Conservation (phyloP, 2,113 vertebrate species). For the Gasterosteus nipponicus region DNA sequence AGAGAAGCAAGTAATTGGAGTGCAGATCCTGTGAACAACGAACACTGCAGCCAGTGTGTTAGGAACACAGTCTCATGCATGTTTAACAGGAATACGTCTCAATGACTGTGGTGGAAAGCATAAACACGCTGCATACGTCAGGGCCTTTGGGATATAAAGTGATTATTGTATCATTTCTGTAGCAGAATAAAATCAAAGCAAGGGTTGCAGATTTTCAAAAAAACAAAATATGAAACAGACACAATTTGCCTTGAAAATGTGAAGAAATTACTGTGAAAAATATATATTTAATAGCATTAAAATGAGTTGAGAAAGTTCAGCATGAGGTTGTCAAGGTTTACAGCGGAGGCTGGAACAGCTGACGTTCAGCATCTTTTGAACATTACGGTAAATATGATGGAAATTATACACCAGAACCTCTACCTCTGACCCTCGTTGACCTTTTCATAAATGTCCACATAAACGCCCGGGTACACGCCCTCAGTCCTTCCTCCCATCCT, state of each 20-base stretch:
- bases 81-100: background rate
- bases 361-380: background rate
- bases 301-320: background rate
- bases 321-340: background rate
- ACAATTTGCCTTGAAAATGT: background rate
- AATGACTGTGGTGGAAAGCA: background rate
- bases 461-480: background rate
- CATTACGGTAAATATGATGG: background rate
- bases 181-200: background rate
- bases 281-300: no score
- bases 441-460: background rate
- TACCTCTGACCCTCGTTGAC: background rate
- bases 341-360: background rate
- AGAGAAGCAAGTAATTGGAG: no score
- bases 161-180: background rate
- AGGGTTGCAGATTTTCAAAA: background rate
- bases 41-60: no score
- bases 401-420: background rate
- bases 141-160: background rate
- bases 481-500: conserved; percentile 7
- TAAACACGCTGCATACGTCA: background rate
- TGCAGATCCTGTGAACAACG: background rate
- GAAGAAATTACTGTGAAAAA: background rate
- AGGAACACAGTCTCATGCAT: background rate
- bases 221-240: background rate